Percentiles rank a stretch among this genome's conserved stretches.
phyloP scores from a whole-genome alignment of 2,888 invertebrate species.

The Girardia tigrina region DNA sequence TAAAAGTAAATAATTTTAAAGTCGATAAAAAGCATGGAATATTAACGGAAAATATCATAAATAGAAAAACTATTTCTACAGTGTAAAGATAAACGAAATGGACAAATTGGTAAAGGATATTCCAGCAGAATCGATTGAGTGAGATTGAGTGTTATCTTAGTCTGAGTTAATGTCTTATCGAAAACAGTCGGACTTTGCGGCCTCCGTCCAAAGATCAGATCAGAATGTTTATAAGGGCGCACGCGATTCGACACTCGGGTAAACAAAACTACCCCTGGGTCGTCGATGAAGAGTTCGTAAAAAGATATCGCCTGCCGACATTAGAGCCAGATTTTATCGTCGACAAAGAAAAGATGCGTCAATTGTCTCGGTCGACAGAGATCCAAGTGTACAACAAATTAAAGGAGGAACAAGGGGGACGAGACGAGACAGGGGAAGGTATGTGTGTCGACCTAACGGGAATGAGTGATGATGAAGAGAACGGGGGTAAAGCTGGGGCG shows the following conservation, averaged over 20 bases:
- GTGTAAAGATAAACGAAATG: constrained; percentile 4
- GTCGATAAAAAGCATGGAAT: too few species aligned
- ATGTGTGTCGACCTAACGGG: not conserved
- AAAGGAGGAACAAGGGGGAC: not conserved
- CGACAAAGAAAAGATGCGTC: constrained; percentile 40
- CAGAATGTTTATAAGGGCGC: constrained; percentile 48
- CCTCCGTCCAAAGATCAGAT: constrained; percentile 48
- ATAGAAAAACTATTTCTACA: constrained; percentile 28
- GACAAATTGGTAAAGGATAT: constrained; percentile 45
- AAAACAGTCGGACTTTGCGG: constrained; percentile 43
- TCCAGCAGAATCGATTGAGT: constrained; percentile 46
- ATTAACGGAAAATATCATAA: too few species aligned
- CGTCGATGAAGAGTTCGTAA: constrained; percentile 46
- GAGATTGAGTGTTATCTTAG: constrained; percentile 37
- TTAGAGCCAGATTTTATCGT: constrained; percentile 48
- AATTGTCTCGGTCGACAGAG: constrained; percentile 46
- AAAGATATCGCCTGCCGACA: constrained; percentile 44
- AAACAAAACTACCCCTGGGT: constrained; percentile 48
- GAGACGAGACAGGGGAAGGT: not conserved
- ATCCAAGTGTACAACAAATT: constrained; percentile 43
- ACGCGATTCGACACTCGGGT: constrained; percentile 45
- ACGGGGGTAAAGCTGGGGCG: not conserved
- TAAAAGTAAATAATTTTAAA: not conserved
- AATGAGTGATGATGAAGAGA: not conserved
- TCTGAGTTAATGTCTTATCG: not conserved